Evolutionary conservation across 2,797 vertebrate genomes (phyloP).

Genomic region (Pantherophis vulpinus): DNA sequence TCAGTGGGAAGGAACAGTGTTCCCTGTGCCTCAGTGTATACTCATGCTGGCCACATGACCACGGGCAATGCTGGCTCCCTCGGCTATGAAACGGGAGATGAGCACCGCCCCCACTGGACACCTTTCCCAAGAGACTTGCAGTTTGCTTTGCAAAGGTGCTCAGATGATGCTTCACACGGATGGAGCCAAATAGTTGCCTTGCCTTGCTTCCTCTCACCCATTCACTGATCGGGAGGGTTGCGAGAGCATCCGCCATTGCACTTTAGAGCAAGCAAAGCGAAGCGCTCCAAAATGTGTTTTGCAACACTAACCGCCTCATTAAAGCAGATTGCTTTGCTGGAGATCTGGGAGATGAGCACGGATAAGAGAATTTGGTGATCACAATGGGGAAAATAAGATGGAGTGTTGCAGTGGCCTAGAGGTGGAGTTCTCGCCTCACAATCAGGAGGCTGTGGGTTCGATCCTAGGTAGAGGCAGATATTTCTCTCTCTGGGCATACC

Average conservation of each 20-base stretch:
- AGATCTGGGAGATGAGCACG: background rate
- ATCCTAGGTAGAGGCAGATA: too few species aligned
- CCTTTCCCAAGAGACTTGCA: background rate
- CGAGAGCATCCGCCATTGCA: background rate
- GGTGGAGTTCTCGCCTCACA: too few species aligned
- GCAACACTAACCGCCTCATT: background rate
- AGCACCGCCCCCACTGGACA: background rate
- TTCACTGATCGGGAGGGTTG: background rate
- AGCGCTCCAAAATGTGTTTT: background rate
- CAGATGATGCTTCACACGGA: background rate
- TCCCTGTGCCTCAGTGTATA: background rate
- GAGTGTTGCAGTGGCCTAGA: too few species aligned
- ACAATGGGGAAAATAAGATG: too few species aligned
- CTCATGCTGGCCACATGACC: background rate
- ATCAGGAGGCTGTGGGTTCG: too few species aligned
- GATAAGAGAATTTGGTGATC: background rate
- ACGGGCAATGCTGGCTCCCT: background rate
- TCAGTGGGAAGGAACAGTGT: background rate
- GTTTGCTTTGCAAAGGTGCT: background rate
- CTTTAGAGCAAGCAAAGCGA: background rate
- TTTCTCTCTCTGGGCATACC: too few species aligned
- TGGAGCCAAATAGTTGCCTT: background rate
- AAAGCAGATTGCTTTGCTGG: background rate
- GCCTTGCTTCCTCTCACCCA: background rate
- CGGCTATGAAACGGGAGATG: background rate